Conservation (phyloP, 2,797 vertebrate species). For the Pitangus sulphuratus region DNA sequence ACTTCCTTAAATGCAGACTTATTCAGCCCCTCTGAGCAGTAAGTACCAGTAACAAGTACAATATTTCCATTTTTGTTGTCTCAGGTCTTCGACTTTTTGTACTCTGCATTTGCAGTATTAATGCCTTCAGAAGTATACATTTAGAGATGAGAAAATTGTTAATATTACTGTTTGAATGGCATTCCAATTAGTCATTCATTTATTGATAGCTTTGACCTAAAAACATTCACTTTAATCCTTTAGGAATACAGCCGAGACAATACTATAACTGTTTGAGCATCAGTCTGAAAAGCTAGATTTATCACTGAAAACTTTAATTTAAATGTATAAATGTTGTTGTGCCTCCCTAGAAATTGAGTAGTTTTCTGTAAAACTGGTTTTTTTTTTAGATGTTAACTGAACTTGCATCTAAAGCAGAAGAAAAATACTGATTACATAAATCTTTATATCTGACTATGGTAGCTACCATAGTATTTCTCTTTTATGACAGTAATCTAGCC, state of each 20-base stretch:
- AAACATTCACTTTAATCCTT: conserved; percentile 66
- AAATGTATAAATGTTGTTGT: conserved; percentile 45
- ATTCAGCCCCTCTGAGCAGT: neutral
- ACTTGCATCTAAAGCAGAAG: conserved; percentile 68
- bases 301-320: conserved; percentile 60
- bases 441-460: conserved; percentile 73
- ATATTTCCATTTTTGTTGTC: neutral
- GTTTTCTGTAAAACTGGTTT: conserved; percentile 43
- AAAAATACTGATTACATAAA: conserved; percentile 75
- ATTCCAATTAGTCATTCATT: conserved; percentile 71
- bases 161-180: conserved; percentile 72
- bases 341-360: conserved; percentile 28
- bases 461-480: conserved; percentile 75
- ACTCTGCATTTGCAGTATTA: neutral
- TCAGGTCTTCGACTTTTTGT: conserved; percentile 35
- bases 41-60: neutral
- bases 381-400: conserved; percentile 60
- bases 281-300: conserved; percentile 39
- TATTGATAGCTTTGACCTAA: conserved; percentile 80
- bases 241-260: conserved; percentile 57
- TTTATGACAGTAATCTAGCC: conserved; percentile 81
- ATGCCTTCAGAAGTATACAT: conserved; percentile 60
- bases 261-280: conserved; percentile 56
- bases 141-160: conserved; percentile 65
- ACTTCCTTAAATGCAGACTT: neutral